phyloP scores from a whole-genome alignment of 2,888 invertebrate genomes.

The Conops quadrifasciatus region DNA sequence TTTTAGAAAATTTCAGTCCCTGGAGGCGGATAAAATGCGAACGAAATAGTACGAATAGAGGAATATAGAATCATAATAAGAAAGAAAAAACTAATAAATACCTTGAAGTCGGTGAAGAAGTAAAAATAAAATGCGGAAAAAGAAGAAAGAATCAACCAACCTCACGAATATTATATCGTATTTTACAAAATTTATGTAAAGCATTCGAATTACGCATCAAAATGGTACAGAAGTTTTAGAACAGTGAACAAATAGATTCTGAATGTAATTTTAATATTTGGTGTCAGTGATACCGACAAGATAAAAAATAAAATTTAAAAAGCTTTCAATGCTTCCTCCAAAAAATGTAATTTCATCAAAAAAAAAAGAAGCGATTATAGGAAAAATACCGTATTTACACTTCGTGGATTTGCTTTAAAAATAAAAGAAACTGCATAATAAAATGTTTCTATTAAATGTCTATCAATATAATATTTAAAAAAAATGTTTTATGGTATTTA shows the following conservation, averaged over 20 bases:
- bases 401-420: too few species aligned
- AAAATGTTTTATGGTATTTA: too few species aligned
- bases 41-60: background rate
- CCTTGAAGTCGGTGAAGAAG: background rate
- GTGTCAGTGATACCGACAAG: background rate
- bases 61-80: background rate
- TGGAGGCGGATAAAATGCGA: conserved; percentile 35
- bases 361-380: too few species aligned
- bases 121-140: conserved; percentile 19
- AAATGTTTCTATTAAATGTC: too few species aligned
- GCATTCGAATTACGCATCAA: background rate
- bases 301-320: too few species aligned
- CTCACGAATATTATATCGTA: background rate
- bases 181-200: conserved; percentile 11
- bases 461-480: too few species aligned
- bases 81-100: conserved; percentile 40
- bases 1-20: conserved; percentile 40
- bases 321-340: too few species aligned
- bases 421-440: too few species aligned
- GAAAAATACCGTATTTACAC: too few species aligned
- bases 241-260: background rate
- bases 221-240: background rate
- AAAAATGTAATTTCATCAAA: too few species aligned
- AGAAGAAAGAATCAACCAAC: conserved; percentile 10
- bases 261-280: background rate